Evolutionary conservation across 2,113 vertebrate genomes (phyloP).

Genomic region (Falcunculus frontatus): DNA sequence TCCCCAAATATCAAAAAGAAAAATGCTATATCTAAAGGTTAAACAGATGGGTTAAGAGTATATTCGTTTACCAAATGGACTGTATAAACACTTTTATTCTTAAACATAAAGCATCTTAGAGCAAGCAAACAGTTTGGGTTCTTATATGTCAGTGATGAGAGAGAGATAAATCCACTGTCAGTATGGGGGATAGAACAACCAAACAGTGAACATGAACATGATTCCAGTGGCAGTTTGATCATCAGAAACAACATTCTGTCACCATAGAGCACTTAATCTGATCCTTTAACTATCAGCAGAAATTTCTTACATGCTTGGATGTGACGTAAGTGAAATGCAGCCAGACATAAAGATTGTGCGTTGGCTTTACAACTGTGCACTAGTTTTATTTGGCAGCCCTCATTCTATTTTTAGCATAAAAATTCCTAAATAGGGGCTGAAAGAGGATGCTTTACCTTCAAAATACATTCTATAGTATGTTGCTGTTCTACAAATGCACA

Average conservation of each 20-base stretch:
- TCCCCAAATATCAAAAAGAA: neutral
- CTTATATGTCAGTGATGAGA: neutral
- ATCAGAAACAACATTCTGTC: neutral
- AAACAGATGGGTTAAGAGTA: neutral
- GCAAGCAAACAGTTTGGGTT: neutral
- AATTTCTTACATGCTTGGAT: neutral
- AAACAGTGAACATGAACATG: neutral
- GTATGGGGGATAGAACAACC: fast-evolving
- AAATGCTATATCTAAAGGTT: neutral
- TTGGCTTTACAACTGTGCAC: neutral
- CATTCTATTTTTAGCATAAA: neutral
- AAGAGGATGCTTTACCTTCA: neutral
- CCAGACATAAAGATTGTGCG: neutral
- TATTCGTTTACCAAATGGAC: neutral
- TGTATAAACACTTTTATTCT: neutral
- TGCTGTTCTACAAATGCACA: neutral
- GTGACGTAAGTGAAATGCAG: neutral
- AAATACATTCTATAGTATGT: neutral
- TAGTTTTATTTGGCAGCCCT: neutral
- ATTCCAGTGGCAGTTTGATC: neutral
- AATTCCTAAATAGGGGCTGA: neutral
- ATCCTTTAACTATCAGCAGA: neutral
- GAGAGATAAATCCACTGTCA: neutral
- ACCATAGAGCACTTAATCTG: neutral
- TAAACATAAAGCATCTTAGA: neutral